Percentiles rank a stretch among this genome's conserved stretches.
Conservation (phyloP, 2,113 vertebrate genomes). For the Arizona elegans region DNA sequence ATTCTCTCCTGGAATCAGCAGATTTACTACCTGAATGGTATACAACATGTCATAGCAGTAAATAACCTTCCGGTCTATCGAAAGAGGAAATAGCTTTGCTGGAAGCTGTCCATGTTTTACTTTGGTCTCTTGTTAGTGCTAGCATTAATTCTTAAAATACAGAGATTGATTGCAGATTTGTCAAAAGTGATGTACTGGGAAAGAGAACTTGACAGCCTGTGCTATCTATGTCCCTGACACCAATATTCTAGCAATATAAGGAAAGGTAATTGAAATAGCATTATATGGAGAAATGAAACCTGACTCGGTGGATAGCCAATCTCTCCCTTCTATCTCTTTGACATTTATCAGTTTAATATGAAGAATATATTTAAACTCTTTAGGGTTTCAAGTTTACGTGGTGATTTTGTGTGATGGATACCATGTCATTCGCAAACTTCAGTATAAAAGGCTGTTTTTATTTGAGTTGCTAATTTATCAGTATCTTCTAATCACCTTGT, state of each 20-base stretch:
- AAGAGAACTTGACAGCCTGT: conserved; percentile 49
- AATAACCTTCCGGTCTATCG: conserved; percentile 50
- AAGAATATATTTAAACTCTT: neutral
- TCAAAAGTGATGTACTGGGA: conserved; percentile 56
- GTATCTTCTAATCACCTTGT: neutral
- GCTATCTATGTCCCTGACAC: conserved; percentile 49
- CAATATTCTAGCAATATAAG: conserved; percentile 28
- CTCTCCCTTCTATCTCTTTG: neutral
- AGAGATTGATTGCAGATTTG: conserved; percentile 66
- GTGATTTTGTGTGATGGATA: neutral
- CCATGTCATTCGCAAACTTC: neutral
- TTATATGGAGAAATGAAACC: neutral
- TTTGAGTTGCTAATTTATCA: neutral
- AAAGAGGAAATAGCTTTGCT: conserved; percentile 67
- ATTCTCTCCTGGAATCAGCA: conserved; percentile 58
- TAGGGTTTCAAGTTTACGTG: neutral
- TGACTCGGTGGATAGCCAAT: neutral
- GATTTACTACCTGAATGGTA: conserved; percentile 57
- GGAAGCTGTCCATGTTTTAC: conserved; percentile 62
- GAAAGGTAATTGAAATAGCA: conserved; percentile 44
- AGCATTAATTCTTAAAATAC: conserved; percentile 65
- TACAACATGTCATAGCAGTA: conserved; percentile 46
- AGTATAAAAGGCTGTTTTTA: neutral
- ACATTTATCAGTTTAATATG: neutral
- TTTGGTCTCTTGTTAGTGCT: conserved; percentile 60